phyloP scores from a whole-genome alignment of 2,113 vertebrate genomes.

The Passer montanus region DNA sequence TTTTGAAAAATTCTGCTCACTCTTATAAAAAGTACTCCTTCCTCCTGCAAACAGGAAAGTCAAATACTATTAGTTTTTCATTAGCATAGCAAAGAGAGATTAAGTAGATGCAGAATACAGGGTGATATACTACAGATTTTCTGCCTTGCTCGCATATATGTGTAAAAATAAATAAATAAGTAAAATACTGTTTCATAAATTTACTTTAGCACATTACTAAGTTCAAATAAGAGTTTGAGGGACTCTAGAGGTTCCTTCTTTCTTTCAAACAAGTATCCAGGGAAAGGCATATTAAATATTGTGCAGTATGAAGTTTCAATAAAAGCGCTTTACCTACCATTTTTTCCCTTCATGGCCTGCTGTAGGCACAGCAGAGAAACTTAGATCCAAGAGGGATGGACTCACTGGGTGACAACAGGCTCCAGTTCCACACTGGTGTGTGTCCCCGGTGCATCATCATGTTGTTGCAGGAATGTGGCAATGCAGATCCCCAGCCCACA shows the following conservation, averaged over 20 bases:
- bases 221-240: not conserved
- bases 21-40: not conserved
- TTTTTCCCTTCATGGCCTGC: not conserved
- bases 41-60: not conserved
- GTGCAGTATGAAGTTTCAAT: not conserved
- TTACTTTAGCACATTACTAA: not conserved
- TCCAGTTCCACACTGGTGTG: not conserved
- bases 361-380: not conserved
- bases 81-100: not conserved
- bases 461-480: accelerated
- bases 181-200: not conserved
- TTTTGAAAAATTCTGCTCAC: not conserved
- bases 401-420: not conserved
- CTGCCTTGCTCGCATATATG: accelerated
- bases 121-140: not conserved
- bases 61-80: not conserved
- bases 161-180: not conserved
- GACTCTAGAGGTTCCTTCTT: not conserved
- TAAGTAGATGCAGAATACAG: not conserved
- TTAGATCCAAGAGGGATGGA: not conserved
- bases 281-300: not conserved
- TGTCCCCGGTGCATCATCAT: accelerated
- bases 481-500: accelerated
- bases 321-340: not conserved
- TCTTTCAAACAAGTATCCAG: not conserved